Evolutionary conservation across 92 coral and sea anemone species (phyloP).

Genomic region (Scolanthus callimorphus): DNA sequence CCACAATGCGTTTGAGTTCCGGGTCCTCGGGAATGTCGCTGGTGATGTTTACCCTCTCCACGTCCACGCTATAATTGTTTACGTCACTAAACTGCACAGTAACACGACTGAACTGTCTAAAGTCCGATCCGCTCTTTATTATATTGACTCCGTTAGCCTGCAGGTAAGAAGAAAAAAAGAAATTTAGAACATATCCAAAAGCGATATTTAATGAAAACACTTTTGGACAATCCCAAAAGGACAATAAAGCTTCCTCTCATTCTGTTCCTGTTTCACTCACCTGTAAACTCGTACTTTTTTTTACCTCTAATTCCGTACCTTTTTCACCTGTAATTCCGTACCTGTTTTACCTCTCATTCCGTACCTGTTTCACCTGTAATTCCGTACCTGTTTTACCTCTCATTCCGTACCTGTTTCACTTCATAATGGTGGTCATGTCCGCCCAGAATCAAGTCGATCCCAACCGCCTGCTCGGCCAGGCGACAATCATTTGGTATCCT

Average conservation of each 20-base stretch:
- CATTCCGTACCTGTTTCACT: conserved; percentile 67
- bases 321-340: no score
- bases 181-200: no score
- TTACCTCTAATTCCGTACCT: no score
- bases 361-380: no score
- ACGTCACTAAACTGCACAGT: conserved; percentile 60
- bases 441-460: conserved; percentile 90
- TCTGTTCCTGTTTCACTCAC: no score
- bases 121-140: conserved; percentile 97
- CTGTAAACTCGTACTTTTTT: no score
- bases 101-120: conserved; percentile 75
- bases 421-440: conserved; percentile 98
- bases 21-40: conserved; percentile 87
- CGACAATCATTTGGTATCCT: conserved; percentile 85
- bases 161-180: not conserved
- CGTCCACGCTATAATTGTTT: conserved; percentile 60
- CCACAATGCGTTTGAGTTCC: conserved; percentile 72
- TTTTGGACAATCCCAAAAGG: no score
- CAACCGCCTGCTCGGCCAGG: conserved; percentile 74
- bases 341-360: no score
- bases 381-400: no score
- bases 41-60: conserved; percentile 69
- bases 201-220: no score
- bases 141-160: conserved; percentile 86
- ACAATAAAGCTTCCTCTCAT: no score